phyloP scores from a whole-genome alignment of 2,888 invertebrate species.

The Platerodrilus igneus region DNA sequence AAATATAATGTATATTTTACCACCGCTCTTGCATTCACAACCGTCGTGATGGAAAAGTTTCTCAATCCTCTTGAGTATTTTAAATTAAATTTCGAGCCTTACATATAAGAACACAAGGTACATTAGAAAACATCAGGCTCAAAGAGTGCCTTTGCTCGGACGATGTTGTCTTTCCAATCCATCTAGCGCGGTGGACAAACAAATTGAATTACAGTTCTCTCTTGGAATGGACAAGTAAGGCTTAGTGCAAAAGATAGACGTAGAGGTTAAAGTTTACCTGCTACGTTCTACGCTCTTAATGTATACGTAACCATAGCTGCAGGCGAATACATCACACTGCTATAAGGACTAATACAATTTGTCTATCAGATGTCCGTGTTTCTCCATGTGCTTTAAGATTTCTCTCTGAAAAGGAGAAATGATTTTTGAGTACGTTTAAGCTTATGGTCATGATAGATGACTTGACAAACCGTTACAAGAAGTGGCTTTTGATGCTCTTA shows the following conservation, averaged over 20 bases:
- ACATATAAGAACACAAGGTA: constrained; percentile 41
- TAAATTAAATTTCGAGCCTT: constrained; percentile 40
- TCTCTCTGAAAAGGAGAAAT: constrained; percentile 31
- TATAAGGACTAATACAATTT: constrained; percentile 37
- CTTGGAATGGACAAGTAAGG: constrained; percentile 32
- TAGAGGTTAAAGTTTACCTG: constrained; percentile 9
- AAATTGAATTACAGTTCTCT: constrained; percentile 42
- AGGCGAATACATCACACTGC: constrained; percentile 9
- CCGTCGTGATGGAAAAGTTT: constrained; percentile 21
- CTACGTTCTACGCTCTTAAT: constrained; percentile 12
- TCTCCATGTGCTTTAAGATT: constrained; percentile 37
- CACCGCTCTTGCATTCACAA: constrained; percentile 18
- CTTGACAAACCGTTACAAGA: constrained; percentile 36
- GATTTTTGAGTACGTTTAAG: constrained; percentile 36
- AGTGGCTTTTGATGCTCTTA: constrained; percentile 34
- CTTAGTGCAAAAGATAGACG: constrained; percentile 16
- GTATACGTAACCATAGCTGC: constrained; percentile 9
- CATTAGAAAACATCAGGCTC: constrained; percentile 38
- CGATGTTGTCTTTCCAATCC: constrained; percentile 44
- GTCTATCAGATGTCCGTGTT: constrained; percentile 40
- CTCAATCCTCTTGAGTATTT: constrained; percentile 33
- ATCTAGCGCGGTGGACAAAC: constrained; percentile 40
- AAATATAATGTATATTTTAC: constrained; percentile 20
- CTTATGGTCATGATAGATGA: constrained; percentile 38
- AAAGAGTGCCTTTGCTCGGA: constrained; percentile 37